A percentile compares a stretch with the other conserved stretches of the same genome.
Evolutionary conservation across 2,113 vertebrate genomes (phyloP).

Genomic region (Paratilapia polleni): DNA sequence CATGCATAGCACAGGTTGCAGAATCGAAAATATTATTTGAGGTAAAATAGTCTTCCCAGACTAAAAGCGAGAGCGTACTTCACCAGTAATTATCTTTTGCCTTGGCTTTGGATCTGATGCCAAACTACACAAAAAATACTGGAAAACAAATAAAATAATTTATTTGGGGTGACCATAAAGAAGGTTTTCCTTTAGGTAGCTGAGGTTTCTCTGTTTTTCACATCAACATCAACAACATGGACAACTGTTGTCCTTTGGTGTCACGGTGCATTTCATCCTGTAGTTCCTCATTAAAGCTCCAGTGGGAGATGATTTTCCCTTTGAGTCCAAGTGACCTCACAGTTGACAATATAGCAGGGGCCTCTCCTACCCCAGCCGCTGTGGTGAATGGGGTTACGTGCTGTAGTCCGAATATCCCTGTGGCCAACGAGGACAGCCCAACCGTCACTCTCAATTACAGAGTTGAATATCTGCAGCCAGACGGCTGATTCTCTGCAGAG

Average conservation of each 20-base stretch:
- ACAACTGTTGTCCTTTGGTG: constrained; percentile 48
- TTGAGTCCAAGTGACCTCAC: constrained; percentile 66
- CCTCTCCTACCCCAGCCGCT: constrained; percentile 61
- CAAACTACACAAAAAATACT: neutral
- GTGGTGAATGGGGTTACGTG: constrained; percentile 71
- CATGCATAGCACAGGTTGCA: neutral
- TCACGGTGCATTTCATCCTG: constrained; percentile 46
- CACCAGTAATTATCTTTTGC: neutral
- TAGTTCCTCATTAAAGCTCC: constrained; percentile 79
- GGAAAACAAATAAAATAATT: too few relatives aligned
- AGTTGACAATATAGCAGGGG: constrained; percentile 76
- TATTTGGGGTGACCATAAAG: neutral
- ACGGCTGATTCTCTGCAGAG: constrained; percentile 49
- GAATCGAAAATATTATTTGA: neutral
- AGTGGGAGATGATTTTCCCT: constrained; percentile 67
- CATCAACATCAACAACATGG: neutral
- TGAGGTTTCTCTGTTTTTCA: neutral
- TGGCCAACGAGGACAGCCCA: constrained; percentile 70
- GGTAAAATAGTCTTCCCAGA: neutral
- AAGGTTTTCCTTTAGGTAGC: neutral
- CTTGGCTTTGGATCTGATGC: neutral
- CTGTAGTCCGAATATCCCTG: constrained; percentile 58
- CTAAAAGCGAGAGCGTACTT: neutral
- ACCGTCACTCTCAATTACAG: constrained; percentile 81
- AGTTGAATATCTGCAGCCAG: constrained; percentile 74